phyloP scores from a whole-genome alignment of 1,140 invertebrate species.

The Brachionus rotundiformis region DNA sequence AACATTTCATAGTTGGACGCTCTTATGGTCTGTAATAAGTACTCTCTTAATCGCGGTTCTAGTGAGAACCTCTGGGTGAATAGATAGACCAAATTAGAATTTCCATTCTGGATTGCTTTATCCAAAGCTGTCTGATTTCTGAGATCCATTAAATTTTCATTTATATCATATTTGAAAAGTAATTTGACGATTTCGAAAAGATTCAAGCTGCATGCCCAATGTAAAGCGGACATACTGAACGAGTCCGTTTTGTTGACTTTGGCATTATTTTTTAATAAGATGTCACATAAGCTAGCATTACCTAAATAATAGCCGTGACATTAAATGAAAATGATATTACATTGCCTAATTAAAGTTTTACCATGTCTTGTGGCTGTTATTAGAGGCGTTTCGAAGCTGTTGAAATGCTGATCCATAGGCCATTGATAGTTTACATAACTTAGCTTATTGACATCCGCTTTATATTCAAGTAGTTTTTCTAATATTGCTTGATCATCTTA shows the following conservation, averaged over 20 bases:
- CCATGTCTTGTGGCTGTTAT: slow-evolving; percentile 47
- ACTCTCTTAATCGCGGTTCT: neutral
- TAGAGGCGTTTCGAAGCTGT: slow-evolving; percentile 37
- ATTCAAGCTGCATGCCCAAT: slow-evolving; percentile 34
- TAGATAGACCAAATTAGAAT: slow-evolving; percentile 26
- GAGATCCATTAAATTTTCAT: slow-evolving; percentile 11
- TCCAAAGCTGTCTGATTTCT: slow-evolving; percentile 41
- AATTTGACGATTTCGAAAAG: slow-evolving; percentile 31
- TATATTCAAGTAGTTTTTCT: slow-evolving; percentile 33
- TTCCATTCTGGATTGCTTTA: slow-evolving; percentile 39
- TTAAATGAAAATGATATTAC: too few relatives aligned
- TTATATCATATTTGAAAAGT: slow-evolving; percentile 10
- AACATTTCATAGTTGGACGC: slow-evolving; percentile 24
- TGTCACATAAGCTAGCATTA: neutral
- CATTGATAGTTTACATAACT: slow-evolving; percentile 50
- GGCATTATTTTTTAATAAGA: slow-evolving; percentile 14
- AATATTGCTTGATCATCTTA: slow-evolving; percentile 4
- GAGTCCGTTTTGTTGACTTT: slow-evolving; percentile 49
- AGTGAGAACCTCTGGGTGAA: slow-evolving; percentile 19
- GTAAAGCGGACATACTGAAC: slow-evolving; percentile 44
- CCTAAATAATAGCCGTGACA: neutral
- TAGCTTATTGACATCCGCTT: slow-evolving; percentile 1
- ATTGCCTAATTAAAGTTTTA: too few relatives aligned
- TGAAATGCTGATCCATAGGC: slow-evolving; percentile 47
- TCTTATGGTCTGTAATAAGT: slow-evolving; percentile 21